A percentile compares a stretch with the other conserved stretches of the same genome.
These are phyloP conservation scores for Epinotia ramella DNA, from an alignment of 2,888 invertebrate genomes.

Conservation along the genomic window DNA sequence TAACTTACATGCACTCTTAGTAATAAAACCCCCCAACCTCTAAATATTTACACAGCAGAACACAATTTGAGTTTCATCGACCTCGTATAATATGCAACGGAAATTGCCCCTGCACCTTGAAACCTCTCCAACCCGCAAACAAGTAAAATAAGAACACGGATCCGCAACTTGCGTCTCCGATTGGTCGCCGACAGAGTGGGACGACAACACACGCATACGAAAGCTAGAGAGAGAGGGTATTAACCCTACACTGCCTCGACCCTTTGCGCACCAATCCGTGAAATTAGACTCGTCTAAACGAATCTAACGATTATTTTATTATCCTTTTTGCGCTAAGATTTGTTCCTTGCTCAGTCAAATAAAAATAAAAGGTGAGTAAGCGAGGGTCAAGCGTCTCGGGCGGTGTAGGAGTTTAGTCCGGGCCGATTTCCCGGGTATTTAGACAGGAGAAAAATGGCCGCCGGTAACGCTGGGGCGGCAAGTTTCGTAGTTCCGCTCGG, in stretches of 20 bases:
- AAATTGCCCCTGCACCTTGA: constrained; percentile 48
- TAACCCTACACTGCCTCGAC: constrained; percentile 70
- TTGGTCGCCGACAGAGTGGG: constrained; percentile 68
- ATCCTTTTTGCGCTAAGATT: constrained; percentile 85
- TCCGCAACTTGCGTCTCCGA: constrained; percentile 64
- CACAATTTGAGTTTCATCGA: constrained; percentile 38
- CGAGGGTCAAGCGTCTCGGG: constrained; percentile 77
- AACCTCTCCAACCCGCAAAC: constrained; percentile 73
- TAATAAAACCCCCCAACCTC: constrained; percentile 15
- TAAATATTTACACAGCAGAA: constrained; percentile 32
- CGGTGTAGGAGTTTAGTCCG: constrained; percentile 59
- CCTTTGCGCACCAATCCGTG: constrained; percentile 83
- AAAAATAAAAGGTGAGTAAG: constrained; percentile 85
- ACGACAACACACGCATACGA: constrained; percentile 48
- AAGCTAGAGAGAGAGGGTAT: constrained; percentile 58
- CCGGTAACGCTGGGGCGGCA: constrained; percentile 24
- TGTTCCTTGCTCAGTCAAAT: constrained; percentile 85
- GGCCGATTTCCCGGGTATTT: constrained; percentile 81
- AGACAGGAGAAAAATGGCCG: constrained; percentile 61
- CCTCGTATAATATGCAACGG: constrained; percentile 41
- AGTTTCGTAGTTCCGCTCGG: constrained; percentile 12
- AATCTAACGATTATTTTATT: constrained; percentile 86
- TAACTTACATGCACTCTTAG: constrained; percentile 1
- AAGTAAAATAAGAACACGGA: constrained; percentile 69
- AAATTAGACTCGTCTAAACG: constrained; percentile 85